Base-by-base conservation (phyloP, 2,797 vertebrate genomes). In the Hozukius guyotensis region DNA sequence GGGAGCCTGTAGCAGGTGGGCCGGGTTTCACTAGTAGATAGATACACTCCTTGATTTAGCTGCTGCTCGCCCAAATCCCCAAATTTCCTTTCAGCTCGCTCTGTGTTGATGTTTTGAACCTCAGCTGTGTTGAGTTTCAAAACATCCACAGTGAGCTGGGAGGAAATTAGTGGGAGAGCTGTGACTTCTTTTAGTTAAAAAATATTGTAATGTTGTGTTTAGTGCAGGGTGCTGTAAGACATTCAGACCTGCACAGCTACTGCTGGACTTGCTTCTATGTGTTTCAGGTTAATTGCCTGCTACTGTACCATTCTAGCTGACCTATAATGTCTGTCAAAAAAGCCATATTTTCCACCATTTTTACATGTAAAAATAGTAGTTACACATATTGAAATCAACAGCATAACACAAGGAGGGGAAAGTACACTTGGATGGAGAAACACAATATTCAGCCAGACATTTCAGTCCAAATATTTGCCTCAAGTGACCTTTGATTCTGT, bases 401-500 rank as follows among this genome's bases (percentile, higher is more conserved):
- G 49, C 29, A 59, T 20, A 49, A 52, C 32, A 53, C 2, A 0
- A 49, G 60, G 13, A 13, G 46, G 29, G 18, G 24, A 77, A 73
- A n/a, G 66, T 13, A 38, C 22, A 29, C 14, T 67, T 56, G 5
- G 4, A 59, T 38, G 69, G 72, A 68, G 60, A 72, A 63, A 60
- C 56, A 4, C n/a, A 52, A 55, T 3, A 4, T 22, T 65, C 11
- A 65, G 31, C 14, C 24, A 57, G 22, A 36, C 55, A 24, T 60
- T 68, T 65, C 31, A 25, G 29, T 52, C 55, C 14, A 72, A 61
- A 82, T 31, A 61, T 61, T 65, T 72, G 29, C 25, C 68, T 63
- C 22, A 12, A 12, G 32, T 86, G 66, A 82, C 9, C 71, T 80
- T 79, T 80, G 64, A 76, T 65, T 61, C 29, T 52, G 34, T 70